Evolutionary conservation across 2,888 invertebrate genomes (phyloP), one percentile per base, ranked within the genome.

Genomic region (Acleris emargana): DNA sequence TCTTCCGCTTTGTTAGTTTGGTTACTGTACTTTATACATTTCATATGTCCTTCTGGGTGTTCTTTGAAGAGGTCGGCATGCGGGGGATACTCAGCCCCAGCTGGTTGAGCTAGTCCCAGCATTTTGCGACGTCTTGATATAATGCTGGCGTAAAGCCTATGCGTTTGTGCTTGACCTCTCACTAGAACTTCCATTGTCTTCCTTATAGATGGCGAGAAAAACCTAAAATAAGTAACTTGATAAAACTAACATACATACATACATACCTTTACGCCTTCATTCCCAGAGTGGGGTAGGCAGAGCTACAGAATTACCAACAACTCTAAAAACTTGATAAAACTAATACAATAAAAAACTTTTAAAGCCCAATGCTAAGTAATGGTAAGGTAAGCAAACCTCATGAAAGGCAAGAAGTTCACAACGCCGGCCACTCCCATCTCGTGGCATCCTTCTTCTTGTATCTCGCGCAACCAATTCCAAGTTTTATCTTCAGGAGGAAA

Each of bases 401-500:
- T 85, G 79, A 96, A 95, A 16, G 98, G 97, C 70, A 98, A 89
- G 85, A 97, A 98, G 84, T 98, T 98, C 3, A 97, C 93, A 13
- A 96, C 94, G 2, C 96, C 97, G 0, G 97, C 95, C 3, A 98
- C 94, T 0, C 97, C 97, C 79, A 98, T 96, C 75, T 95, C 94
- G 79, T 96, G 96, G 57, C 96, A 95, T 0, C 97, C 97, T 82
- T 97, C 96, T 79, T 97, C 97, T 83, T 97, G 97, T 58, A 97
- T 89, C 73, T 95, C 88, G 75, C 96, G 94, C 63, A 97, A 87
- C 94, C 96, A 96, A 63, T 88, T 89, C 97, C 97, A 98, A 6
- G 94, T 94, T 76, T 93, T 91, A 79, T 97, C 96, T 64, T 96
- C 91, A 58, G 94, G 91, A 2, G 93, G 87, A 83, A 94, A 97